Evolutionary conservation across 2,797 vertebrate species (phyloP), one percentile per base, ranked within the genome.

Genomic region (Parauchenoglanis punctatus): DNA sequence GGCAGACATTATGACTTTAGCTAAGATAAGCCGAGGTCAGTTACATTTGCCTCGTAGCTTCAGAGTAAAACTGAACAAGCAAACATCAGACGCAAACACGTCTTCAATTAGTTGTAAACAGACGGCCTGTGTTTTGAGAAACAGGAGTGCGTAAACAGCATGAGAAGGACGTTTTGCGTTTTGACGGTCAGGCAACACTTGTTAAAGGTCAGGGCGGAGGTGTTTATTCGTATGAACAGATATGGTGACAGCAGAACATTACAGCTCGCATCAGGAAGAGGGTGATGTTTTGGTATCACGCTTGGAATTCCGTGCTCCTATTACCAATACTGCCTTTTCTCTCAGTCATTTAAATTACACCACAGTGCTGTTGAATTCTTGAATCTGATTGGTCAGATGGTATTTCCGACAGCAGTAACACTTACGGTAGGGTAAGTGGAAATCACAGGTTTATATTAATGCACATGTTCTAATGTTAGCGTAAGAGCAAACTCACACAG

Each of bases 121-220:
- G 4, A 40, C 20, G n/a, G 49, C 17, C 75, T 77, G 13, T 58
- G 18, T 11, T 54, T 28, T 77, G 25, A 18, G n/a, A 56, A 78
- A 56, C 18, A 25, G 31, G 31, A 59, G 3, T n/a, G 40, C n/a
- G 25, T 18, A 63, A 82, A 40, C 56, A 11, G 3, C 54, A 31
- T 17, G 76, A 81, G 56, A 10, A 65, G 1, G n/a, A 17, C 23
- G 28, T 65, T 54, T 54, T 54, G 13, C 52, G 13, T 65, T 49
- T 49, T 65, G 61, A 13, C 28, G 25, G 59, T 52, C 44, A 65
- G 25, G 25, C 25, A 17, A 67, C 61, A 52, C 44, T 82, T 65
- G 44, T 28, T 44, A 82, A 65, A 82, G 80, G 80, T 82, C 80
- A 82, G 58, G 59, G 15, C 25, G 65, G 59, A 82, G 80, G 58